Percentiles rank a stretch among this genome's conserved stretches.
phyloP scores from a whole-genome alignment of 2,888 invertebrate species.

The Hypomecis punctinalis region DNA sequence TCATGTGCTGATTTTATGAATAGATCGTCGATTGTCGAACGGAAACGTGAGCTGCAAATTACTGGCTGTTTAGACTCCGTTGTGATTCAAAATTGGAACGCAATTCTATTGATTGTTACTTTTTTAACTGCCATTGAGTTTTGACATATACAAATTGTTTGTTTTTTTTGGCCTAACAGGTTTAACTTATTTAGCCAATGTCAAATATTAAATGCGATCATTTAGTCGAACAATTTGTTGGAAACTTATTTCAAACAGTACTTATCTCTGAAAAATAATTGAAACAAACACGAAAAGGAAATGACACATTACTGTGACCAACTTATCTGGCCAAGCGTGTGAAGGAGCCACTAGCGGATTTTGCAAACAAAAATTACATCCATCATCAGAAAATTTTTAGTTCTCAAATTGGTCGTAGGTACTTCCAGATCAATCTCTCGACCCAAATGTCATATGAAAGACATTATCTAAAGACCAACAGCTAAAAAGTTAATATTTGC shows the following conservation, averaged over 20 bases:
- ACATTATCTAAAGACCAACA: constrained; percentile 30
- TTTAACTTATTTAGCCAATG: background rate
- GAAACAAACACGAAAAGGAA: constrained; percentile 19
- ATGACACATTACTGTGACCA: constrained; percentile 26
- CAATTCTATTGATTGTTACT: constrained; percentile 34
- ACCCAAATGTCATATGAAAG: constrained; percentile 30
- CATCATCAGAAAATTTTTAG: background rate
- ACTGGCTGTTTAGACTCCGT: constrained; percentile 46
- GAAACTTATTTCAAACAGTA: background rate
- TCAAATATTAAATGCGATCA: background rate
- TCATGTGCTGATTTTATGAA: constrained; percentile 63
- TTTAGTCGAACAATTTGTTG: background rate
- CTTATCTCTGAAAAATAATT: constrained; percentile 8
- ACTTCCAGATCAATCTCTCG: constrained; percentile 35
- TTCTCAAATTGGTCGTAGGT: background rate
- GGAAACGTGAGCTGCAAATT: constrained; percentile 60
- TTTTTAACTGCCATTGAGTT: constrained; percentile 26
- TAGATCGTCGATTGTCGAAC: constrained; percentile 65
- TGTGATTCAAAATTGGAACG: constrained; percentile 41
- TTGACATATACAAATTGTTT: constrained; percentile 5
- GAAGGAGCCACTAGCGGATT: background rate
- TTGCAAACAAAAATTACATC: background rate
- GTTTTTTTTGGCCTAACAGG: background rate
- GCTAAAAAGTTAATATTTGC: constrained; percentile 36
- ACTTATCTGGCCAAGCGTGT: background rate